phyloP scores from a whole-genome alignment of 2,113 vertebrate species.

The Cepphus grylle region DNA sequence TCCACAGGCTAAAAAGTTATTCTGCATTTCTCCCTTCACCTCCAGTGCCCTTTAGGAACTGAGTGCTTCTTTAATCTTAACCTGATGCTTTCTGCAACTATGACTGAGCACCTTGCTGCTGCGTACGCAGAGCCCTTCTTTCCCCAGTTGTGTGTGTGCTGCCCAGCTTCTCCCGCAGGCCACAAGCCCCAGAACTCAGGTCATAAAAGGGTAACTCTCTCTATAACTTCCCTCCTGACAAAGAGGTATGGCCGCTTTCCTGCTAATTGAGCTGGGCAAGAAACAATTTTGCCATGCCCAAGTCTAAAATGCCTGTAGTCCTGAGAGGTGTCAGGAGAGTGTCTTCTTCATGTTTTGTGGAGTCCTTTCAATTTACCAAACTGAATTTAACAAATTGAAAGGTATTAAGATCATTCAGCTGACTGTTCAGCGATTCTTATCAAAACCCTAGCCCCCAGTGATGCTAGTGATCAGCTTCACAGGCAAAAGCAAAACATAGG shows the following conservation, averaged over 20 bases:
- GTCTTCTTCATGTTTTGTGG: neutral
- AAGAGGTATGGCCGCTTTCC: rapidly evolving
- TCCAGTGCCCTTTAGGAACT: neutral
- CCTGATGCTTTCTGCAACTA: neutral
- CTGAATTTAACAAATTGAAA: neutral
- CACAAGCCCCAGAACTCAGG: rapidly evolving
- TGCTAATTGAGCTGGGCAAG: neutral
- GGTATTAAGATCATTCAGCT: neutral
- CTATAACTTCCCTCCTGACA: neutral
- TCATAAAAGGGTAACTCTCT: neutral
- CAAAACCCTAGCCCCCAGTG: neutral
- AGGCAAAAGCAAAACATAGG: neutral
- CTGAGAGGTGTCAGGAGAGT: neutral
- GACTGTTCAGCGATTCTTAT: neutral
- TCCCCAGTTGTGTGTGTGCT: rapidly evolving
- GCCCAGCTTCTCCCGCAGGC: neutral
- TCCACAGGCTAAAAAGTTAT: rapidly evolving
- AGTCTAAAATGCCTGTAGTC: neutral
- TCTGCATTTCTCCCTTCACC: neutral
- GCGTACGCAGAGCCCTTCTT: rapidly evolving
- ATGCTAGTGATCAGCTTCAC: neutral
- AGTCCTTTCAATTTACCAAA: neutral
- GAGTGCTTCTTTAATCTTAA: neutral
- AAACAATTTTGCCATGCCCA: rapidly evolving
- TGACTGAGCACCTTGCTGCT: neutral